Evolutionary conservation across 2,113 vertebrate genomes (phyloP).

Genomic region (Sula dactylatra): DNA sequence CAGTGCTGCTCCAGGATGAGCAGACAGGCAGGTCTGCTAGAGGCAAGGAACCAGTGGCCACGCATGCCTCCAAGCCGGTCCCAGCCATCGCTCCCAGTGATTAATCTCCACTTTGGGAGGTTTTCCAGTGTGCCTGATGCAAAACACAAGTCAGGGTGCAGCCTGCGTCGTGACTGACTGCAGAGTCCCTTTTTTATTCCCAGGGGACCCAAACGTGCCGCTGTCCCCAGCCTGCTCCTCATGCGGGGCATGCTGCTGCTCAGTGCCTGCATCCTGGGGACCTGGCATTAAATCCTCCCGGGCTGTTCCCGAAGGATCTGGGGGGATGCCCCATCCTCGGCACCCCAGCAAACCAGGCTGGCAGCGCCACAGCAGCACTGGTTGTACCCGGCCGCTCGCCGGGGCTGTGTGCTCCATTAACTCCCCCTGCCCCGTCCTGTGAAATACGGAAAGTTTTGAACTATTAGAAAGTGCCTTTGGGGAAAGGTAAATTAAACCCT

Average conservation of each 20-base stretch:
- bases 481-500: not conserved
- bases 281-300: not conserved
- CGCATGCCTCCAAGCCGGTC: not conserved
- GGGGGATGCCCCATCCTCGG: not conserved
- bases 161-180: not conserved
- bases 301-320: too few species aligned
- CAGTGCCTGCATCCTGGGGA: not conserved
- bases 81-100: not conserved
- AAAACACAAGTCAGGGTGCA: not conserved
- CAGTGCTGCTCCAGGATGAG: not conserved
- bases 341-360: not conserved
- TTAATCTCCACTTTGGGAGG: not conserved
- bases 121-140: not conserved
- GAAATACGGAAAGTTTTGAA: not conserved
- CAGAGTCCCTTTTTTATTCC: not conserved
- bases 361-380: rapidly evolving
- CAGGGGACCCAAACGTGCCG: too few species aligned
- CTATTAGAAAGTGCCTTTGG: not conserved
- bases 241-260: not conserved
- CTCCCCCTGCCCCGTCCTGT: not conserved
- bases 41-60: not conserved
- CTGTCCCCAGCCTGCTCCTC: not conserved
- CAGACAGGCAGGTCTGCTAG: not conserved
- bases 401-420: not conserved
- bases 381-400: rapidly evolving